Conservation (phyloP, 2,797 vertebrate genomes). For the Pangasius larnaudii region DNA sequence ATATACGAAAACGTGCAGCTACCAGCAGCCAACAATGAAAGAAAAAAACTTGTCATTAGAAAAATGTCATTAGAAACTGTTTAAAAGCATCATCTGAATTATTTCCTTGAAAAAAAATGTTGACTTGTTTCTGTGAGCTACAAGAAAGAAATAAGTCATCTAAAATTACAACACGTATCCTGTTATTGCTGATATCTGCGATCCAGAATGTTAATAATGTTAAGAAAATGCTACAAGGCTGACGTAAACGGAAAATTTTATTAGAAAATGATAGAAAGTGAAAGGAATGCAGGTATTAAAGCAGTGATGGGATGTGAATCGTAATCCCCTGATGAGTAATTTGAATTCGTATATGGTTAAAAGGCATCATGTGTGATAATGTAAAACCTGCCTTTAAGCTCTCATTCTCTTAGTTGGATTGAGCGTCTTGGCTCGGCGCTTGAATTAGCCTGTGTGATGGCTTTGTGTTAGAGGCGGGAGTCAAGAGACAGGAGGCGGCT, state of each 20-base stretch:
- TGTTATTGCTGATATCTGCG: neutral
- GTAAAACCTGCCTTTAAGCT: slow-evolving; percentile 68
- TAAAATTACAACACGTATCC: neutral
- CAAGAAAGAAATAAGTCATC: neutral
- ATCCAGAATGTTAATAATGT: neutral
- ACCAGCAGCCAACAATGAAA: neutral
- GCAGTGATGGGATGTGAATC: neutral
- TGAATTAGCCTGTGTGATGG: slow-evolving; percentile 68
- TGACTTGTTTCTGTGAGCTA: too few species aligned
- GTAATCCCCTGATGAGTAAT: neutral
- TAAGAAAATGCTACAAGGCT: neutral
- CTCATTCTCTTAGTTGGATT: slow-evolving; percentile 60
- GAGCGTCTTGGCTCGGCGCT: slow-evolving; percentile 67
- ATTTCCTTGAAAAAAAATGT: neutral
- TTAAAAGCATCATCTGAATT: neutral
- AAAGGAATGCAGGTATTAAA: neutral
- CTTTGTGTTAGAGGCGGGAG: slow-evolving; percentile 57
- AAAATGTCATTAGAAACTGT: neutral
- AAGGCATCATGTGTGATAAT: slow-evolving; percentile 9
- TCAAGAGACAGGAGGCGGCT: neutral
- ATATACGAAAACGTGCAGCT: neutral
- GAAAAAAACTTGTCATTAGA: neutral
- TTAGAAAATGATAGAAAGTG: neutral
- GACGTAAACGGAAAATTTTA: neutral
- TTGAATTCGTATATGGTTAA: neutral